A percentile compares a stretch with the other conserved stretches of the same genome.
phyloP scores from a whole-genome alignment of 2,888 invertebrate genomes.

The Eristalis intricaria region DNA sequence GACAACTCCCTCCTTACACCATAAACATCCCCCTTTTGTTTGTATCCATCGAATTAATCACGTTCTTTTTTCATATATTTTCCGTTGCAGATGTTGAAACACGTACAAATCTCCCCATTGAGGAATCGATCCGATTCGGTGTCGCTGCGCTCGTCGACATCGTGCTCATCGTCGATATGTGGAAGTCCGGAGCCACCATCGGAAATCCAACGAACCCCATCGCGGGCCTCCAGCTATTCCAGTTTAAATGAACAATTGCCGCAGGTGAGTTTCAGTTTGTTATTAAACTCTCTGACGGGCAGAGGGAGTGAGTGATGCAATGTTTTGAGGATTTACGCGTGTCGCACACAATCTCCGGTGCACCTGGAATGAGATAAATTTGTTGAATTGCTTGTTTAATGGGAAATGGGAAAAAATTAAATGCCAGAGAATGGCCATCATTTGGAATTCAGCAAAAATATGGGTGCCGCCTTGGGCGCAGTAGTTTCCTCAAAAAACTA shows the following conservation, averaged over 20 bases:
- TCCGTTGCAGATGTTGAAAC: constrained; percentile 90
- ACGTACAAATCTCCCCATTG: constrained; percentile 94
- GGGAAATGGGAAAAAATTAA: neutral
- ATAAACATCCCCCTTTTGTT: neutral
- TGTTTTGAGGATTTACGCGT: neutral
- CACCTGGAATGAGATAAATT: neutral
- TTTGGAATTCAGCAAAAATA: no score
- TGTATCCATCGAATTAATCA: neutral
- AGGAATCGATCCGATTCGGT: constrained; percentile 92
- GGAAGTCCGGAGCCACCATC: constrained; percentile 86
- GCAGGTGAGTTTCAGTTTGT: constrained; percentile 79
- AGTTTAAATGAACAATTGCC: constrained; percentile 84
- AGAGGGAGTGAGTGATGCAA: no score
- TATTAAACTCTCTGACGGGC: constrained; percentile 18
- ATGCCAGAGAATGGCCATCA: no score
- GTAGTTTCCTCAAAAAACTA: no score
- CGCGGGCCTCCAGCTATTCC: constrained; percentile 86
- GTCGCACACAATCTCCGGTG: neutral
- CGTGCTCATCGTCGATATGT: constrained; percentile 85
- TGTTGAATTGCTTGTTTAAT: neutral
- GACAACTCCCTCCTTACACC: neutral
- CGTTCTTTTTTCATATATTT: constrained; percentile 53
- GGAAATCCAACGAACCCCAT: constrained; percentile 83
- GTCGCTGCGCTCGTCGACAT: constrained; percentile 88
- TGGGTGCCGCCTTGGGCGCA: no score